Base-by-base conservation (phyloP, 1,140 invertebrate genomes). In the Zaprionus ghesquierei region DNA sequence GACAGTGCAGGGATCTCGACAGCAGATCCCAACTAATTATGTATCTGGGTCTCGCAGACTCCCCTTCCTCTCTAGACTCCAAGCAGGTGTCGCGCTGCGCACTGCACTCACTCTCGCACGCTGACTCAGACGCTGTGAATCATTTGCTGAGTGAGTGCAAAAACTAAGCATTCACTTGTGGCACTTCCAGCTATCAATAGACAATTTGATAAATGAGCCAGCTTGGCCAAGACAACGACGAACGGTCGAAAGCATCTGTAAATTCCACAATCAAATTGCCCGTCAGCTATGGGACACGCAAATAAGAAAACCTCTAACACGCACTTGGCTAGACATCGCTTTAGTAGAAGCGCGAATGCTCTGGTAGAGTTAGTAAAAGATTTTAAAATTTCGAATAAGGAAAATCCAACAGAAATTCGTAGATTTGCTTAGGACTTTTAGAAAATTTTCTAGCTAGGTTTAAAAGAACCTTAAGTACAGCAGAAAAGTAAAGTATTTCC, bases 121-220 rank as follows among this genome's bases (percentile, higher is more conserved):
- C 81, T 79, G 79, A 86, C 51, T 87, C 81, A 87, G 66, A 54
- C 65, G 55, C 13, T 18, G 53, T 86, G 81, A 82, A 66, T 87
- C 82, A 76, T 59, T 41, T 35, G 59, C 35, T 20, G 56, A 71
- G 79, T 81, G 51, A 73, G 73, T 81, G 81, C 80, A 68, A 80
- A 82, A 78, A 50, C 66, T 51, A 70, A 66, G 51, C 80, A 46
- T 59, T 74, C 44, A 62, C 66, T 61, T 70, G 78, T 38, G 35
- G 46, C 46, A 74, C 59, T 59, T 49, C 62, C 33, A 74, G 71
- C 58, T 76, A 84, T 86, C 82, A 87, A 87, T 87, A 69, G 84
- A 74, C 69, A 58, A 60, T 79, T 87, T 87, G 84, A 87, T 89
- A 89, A 87, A 87, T 87, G 84, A 87, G 79, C 70, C 61, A 65